Evolutionary conservation across 2,113 vertebrate genomes (phyloP), one percentile per base, ranked within the genome.

Genomic region (Bolborhynchus lineola): DNA sequence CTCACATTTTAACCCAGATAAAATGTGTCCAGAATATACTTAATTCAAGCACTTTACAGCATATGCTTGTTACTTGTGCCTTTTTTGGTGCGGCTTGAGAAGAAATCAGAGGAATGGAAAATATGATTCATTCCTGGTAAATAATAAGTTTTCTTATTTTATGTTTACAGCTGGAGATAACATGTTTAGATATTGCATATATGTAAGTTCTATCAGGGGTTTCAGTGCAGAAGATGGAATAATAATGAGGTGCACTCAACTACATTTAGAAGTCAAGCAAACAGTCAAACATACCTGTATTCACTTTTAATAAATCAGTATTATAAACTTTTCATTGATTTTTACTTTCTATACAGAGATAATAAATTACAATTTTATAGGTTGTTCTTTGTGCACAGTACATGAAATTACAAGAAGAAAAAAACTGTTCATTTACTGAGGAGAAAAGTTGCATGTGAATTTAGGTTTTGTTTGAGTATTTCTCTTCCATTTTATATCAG

Each of bases 391-490:
- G 33, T 39, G 26, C 37, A 50, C 29, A 69, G 41, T 59, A 55
- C 13, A 24, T 35, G 31, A 88, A 90, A 91, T 76, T 87, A 13
- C 16, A 76, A 65, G 47, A 18, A 44, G 28, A 33, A 52, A 77
- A 62, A 69, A 77, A 49, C 23, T 64, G 41, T 42, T 76, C 33
- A 49, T 68, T 76, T 76, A n/a, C 21, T 65, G 72, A 84, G 39
- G 62, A 50, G 46, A 64, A 57, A 92, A 49, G 26, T 76, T 88
- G 93, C 76, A 39, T 86, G 31, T 89, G 47, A 70, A 92, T 90
- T 82, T 91, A 88, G 47, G 91, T 60, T 71, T 95, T 78, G 35
- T 94, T 95, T 94, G 70, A 89, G 39, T 91, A n/a, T 62, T 76
- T 76, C 55, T 82, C 26, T 67, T 93, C 20, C 8, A 13, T 96